Percentiles rank a stretch among this genome's conserved stretches.
phyloP scores from a whole-genome alignment of 92 coral and sea anemone species.

The Palythoa caribaeorum region DNA sequence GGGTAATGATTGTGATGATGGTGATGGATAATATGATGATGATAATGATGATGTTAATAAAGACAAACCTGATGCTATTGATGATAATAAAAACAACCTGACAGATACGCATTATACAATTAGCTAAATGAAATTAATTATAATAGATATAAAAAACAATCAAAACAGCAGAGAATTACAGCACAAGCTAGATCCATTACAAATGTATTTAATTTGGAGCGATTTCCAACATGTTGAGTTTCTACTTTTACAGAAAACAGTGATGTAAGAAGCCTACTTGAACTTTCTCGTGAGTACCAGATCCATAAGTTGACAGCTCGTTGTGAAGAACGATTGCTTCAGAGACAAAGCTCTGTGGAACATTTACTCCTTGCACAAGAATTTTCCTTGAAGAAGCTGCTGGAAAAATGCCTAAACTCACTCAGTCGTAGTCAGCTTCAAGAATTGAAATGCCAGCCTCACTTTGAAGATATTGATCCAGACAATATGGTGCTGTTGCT shows the following conservation, averaged over 20 bases:
- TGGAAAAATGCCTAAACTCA: conserved; percentile 77
- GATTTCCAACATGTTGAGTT: not conserved
- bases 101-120: no score
- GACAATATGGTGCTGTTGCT: conserved; percentile 69
- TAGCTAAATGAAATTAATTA: no score
- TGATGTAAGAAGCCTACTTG: conserved; percentile 73
- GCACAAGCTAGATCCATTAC: not conserved
- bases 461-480: conserved; percentile 78
- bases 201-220: not conserved
- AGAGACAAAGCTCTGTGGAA: conserved; percentile 81
- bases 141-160: no score
- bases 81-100: no score
- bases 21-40: no score
- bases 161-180: not conserved
- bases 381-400: conserved; percentile 73
- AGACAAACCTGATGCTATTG: no score
- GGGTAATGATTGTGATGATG: no score
- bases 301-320: conserved; percentile 65
- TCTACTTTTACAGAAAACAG: conserved; percentile 59
- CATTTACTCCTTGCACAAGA: conserved; percentile 78
- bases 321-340: conserved; percentile 79
- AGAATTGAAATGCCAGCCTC: conserved; percentile 66
- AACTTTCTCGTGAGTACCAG: conserved; percentile 85
- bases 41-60: no score
- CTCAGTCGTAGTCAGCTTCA: conserved; percentile 81